A percentile compares a stretch with the other conserved stretches of the same genome.
Evolutionary conservation across 2,797 vertebrate genomes (phyloP).

Genomic region (Sciaenops ocellatus): DNA sequence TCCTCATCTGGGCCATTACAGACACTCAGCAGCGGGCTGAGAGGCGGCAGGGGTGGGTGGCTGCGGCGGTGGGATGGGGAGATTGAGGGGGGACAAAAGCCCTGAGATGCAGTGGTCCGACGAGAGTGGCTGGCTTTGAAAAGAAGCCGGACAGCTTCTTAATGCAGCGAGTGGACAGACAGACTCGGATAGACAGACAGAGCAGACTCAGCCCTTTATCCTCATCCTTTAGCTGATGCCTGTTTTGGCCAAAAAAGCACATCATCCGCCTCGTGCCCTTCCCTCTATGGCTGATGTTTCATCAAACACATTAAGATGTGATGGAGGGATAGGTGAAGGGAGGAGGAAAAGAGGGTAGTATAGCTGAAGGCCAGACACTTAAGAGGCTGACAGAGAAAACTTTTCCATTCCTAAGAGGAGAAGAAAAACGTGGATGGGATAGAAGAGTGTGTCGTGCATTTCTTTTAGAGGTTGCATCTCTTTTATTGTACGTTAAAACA

Average conservation of each 20-base stretch:
- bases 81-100: constrained; percentile 89
- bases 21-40: constrained; percentile 87
- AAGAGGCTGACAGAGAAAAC: constrained; percentile 69
- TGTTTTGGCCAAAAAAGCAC: constrained; percentile 82
- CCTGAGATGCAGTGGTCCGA: constrained; percentile 91
- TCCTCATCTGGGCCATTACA: constrained; percentile 93
- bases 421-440: constrained; percentile 14
- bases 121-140: constrained; percentile 93
- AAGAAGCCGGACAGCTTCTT: constrained; percentile 84
- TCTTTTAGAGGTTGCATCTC: constrained; percentile 42
- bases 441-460: constrained; percentile 15
- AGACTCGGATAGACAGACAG: constrained; percentile 84
- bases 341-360: constrained; percentile 49
- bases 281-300: constrained; percentile 77
- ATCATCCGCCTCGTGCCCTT: constrained; percentile 72
- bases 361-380: constrained; percentile 72
- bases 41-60: constrained; percentile 50
- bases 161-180: constrained; percentile 80
- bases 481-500: constrained; percentile 61
- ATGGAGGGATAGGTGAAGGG: constrained; percentile 57
- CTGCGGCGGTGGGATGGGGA: constrained; percentile 56
- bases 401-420: constrained; percentile 53
- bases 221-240: constrained; percentile 80
- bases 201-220: constrained; percentile 75
- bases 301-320: constrained; percentile 81